Evolutionary conservation across 2,888 invertebrate species (phyloP).

Genomic region (Drosophila putrida): DNA sequence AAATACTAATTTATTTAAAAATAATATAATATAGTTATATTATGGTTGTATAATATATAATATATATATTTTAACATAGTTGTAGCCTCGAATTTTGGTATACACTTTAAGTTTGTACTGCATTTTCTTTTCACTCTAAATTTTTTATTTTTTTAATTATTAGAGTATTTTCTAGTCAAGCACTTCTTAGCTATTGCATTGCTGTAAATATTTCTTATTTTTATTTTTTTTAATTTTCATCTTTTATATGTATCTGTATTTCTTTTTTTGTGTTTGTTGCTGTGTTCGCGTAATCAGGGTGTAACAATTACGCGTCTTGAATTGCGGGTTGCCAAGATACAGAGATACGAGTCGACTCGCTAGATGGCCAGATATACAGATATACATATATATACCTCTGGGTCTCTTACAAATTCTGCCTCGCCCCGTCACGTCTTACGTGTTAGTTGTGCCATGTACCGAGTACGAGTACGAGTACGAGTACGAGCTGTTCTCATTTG

Average conservation of each 20-base stretch:
- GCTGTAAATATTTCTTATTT: constrained; percentile 4
- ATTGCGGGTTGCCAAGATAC: constrained; percentile 58
- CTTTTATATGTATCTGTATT: constrained; percentile 30
- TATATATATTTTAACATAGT: too few species aligned
- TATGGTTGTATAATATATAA: too few species aligned
- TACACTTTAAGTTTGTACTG: too few species aligned
- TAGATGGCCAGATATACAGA: constrained; percentile 38
- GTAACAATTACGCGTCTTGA: constrained; percentile 84
- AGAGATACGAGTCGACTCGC: constrained; percentile 32
- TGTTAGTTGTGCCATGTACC: constrained; percentile 42
- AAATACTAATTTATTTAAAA: too few species aligned
- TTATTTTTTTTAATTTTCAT: constrained; percentile 32
- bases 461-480: constrained; percentile 1
- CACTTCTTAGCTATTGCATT: neutral
- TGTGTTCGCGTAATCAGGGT: constrained; percentile 83
- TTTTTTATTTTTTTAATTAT: neutral
- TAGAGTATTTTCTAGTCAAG: constrained; percentile 7
- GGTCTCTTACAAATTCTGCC: constrained; percentile 48
- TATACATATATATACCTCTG: constrained; percentile 24
- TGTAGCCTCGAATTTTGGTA: too few species aligned
- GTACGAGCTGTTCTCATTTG: constrained; percentile 47
- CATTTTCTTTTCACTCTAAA: too few species aligned
- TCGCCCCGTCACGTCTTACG: constrained; percentile 69
- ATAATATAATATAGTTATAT: too few species aligned
- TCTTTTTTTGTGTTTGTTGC: constrained; percentile 27